phyloP scores from a whole-genome alignment of 2,888 invertebrate genomes.

The Epinotia brunnichana region DNA sequence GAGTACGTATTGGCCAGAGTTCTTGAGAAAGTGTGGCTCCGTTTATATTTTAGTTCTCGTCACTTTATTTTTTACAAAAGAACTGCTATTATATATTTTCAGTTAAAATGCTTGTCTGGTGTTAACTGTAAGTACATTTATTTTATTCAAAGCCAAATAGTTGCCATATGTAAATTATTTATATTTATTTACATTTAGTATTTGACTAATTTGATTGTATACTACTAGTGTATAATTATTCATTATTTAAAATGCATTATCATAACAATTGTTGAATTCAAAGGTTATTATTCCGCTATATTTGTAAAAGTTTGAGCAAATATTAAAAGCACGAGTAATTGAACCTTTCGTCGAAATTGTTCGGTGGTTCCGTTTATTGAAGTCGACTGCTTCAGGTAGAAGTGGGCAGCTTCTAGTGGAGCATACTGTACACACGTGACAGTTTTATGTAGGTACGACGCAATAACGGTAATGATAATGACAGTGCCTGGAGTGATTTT shows the following conservation, averaged over 20 bases:
- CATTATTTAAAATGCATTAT: conserved; percentile 21
- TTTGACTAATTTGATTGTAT: conserved; percentile 59
- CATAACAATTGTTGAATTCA: conserved; percentile 40
- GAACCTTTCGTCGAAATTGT: conserved; percentile 56
- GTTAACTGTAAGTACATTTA: conserved; percentile 59
- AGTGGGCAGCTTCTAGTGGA: conserved; percentile 7
- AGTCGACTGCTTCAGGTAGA: conserved; percentile 32
- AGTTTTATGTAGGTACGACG: conserved; percentile 8
- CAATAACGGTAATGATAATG: conserved; percentile 56
- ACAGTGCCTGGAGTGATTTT: conserved; percentile 78
- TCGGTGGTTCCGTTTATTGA: conserved; percentile 15
- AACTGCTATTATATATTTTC: conserved; percentile 18
- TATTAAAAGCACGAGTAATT: conserved; percentile 72
- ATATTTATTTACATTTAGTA: conserved; percentile 70
- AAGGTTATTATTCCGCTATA: conserved; percentile 76
- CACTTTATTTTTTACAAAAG: conserved; percentile 44
- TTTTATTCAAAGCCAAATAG: conserved; percentile 81
- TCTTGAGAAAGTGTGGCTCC: conserved; percentile 1
- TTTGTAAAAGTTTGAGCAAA: conserved; percentile 72
- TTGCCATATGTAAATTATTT: conserved; percentile 81
- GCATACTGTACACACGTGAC: conserved; percentile 7
- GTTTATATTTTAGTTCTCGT: conserved; percentile 13
- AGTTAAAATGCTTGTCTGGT: conserved; percentile 55
- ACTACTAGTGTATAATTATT: conserved; percentile 51
- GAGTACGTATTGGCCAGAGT: not conserved